A percentile compares a stretch with the other conserved stretches of the same genome.
Conservation (phyloP, 2,113 vertebrate genomes). For the Salvelinus sp. region DNA sequence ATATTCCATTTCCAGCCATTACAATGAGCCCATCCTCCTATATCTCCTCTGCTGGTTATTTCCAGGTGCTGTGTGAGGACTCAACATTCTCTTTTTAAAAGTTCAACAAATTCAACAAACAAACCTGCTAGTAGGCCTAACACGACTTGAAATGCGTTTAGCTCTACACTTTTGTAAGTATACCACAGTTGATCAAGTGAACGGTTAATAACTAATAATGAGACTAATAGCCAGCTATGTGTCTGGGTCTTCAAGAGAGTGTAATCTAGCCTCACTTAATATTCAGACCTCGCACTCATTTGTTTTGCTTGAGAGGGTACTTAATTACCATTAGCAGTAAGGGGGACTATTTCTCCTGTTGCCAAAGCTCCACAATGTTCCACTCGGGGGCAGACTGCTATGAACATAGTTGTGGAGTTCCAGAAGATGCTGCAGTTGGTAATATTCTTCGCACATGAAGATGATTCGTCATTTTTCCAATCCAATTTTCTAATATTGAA, state of each 20-base stretch:
- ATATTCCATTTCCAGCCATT: no score
- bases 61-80: no score
- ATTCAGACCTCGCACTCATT: slow-evolving; percentile 12
- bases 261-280: slow-evolving; percentile 23
- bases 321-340: slow-evolving; percentile 49
- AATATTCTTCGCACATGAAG: neutral
- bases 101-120: no score
- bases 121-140: neutral
- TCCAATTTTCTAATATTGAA: neutral
- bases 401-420: neutral
- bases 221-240: neutral
- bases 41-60: no score
- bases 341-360: slow-evolving; percentile 37
- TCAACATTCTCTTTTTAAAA: no score
- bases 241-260: neutral
- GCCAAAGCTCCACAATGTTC: slow-evolving; percentile 30
- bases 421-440: neutral
- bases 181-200: neutral
- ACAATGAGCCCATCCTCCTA: no score
- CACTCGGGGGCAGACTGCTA: slow-evolving; percentile 8
- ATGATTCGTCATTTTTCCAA: neutral
- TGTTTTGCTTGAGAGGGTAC: slow-evolving; percentile 43
- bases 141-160: neutral
- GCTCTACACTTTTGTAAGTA: neutral
- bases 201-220: neutral